phyloP scores from a whole-genome alignment of 2,113 vertebrate species.

The Leiothrix lutea region DNA sequence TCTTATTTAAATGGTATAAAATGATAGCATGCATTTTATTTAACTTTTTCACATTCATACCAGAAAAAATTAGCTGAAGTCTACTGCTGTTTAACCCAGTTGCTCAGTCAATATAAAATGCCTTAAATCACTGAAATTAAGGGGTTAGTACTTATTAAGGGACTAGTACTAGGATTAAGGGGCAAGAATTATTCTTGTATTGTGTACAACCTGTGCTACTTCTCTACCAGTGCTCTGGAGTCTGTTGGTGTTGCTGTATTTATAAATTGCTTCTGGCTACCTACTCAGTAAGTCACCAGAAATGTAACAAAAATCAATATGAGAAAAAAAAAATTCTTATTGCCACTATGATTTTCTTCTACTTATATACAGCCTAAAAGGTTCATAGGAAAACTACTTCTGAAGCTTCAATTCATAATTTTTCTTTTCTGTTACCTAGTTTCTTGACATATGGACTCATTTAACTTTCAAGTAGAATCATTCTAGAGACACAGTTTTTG shows the following conservation, averaged over 20 bases:
- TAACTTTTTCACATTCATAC: background rate
- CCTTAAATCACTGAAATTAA: background rate
- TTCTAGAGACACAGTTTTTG: background rate
- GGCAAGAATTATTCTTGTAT: background rate
- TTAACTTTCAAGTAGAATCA: background rate
- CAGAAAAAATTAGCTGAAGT: background rate
- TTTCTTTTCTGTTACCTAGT: background rate
- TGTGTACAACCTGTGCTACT: background rate
- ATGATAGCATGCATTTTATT: background rate
- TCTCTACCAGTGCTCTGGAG: background rate
- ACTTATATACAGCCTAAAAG: background rate
- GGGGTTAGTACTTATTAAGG: background rate
- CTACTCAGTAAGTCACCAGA: conserved; percentile 33
- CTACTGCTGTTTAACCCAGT: background rate
- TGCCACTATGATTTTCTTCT: conserved; percentile 1
- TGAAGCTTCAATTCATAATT: background rate
- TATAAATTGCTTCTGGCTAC: conserved; percentile 25
- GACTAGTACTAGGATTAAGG: background rate
- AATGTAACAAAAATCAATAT: conserved; percentile 42
- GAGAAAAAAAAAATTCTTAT: background rate
- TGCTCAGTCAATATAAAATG: background rate
- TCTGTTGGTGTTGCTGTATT: background rate
- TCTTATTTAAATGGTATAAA: background rate
- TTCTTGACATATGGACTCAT: background rate
- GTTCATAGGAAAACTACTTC: background rate